phyloP scores from a whole-genome alignment of 2,888 invertebrate species.

The Euzophera pinguis region DNA sequence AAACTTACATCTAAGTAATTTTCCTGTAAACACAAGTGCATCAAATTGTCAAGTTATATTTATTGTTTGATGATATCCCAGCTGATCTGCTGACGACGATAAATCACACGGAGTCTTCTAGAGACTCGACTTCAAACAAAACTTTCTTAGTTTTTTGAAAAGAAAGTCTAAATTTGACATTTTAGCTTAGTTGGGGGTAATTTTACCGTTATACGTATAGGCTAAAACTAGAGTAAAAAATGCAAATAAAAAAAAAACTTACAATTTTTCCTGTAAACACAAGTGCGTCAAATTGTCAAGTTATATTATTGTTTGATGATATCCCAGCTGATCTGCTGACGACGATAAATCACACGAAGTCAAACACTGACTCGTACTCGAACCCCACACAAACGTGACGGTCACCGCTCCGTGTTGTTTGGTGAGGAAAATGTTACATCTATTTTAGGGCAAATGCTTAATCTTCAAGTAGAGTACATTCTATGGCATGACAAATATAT shows the following conservation, averaged over 20 bases:
- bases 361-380: slow-evolving; percentile 52
- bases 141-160: too few relatives aligned
- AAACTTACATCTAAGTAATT: too few relatives aligned
- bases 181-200: too few relatives aligned
- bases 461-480: not conserved
- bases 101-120: too few relatives aligned
- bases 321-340: slow-evolving; percentile 53
- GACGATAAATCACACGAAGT: slow-evolving; percentile 69
- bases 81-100: slow-evolving; percentile 60
- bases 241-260: too few relatives aligned
- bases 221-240: too few relatives aligned
- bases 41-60: slow-evolving; percentile 37
- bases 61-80: slow-evolving; percentile 48
- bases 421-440: not conserved
- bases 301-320: slow-evolving; percentile 54
- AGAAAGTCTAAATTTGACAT: too few relatives aligned
- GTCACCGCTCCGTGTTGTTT: slow-evolving; percentile 10
- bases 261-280: too few relatives aligned
- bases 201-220: too few relatives aligned
- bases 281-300: slow-evolving; percentile 29
- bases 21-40: too few relatives aligned
- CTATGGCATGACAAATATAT: slow-evolving; percentile 25
- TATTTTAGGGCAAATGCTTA: slow-evolving; percentile 1
- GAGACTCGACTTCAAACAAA: too few relatives aligned
- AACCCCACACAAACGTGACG: slow-evolving; percentile 19